Percentiles rank a stretch among this genome's conserved stretches.
Evolutionary conservation across 2,797 vertebrate species (phyloP).

Genomic region (Clarias platycephalus): DNA sequence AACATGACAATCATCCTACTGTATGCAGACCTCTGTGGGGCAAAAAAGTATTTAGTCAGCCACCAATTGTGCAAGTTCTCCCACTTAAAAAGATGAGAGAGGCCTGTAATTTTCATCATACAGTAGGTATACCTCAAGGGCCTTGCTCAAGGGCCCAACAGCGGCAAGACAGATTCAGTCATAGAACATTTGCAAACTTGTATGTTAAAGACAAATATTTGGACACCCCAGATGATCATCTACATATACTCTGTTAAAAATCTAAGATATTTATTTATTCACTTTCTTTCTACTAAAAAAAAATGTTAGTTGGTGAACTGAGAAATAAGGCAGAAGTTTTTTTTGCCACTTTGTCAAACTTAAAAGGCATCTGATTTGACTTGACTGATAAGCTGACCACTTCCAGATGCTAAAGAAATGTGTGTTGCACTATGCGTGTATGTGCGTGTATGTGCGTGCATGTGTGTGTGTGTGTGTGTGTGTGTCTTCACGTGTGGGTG

Average conservation of each 20-base stretch:
- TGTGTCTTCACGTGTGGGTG: not conserved
- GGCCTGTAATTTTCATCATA: too few species aligned
- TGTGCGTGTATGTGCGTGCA: not conserved
- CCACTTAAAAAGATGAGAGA: too few species aligned
- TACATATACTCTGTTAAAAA: not conserved
- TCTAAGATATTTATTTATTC: not conserved
- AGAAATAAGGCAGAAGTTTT: not conserved
- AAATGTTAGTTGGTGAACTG: not conserved
- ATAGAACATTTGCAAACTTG: not conserved
- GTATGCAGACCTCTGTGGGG: not conserved
- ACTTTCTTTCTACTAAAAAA: not conserved
- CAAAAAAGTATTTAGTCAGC: too few species aligned
- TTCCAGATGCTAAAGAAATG: not conserved
- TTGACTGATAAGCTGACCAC: not conserved
- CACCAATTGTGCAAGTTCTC: too few species aligned
- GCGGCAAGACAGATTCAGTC: too few species aligned
- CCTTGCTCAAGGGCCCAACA: too few species aligned
- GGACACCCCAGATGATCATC: not conserved
- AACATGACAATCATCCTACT: not conserved
- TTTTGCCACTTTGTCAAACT: not conserved
- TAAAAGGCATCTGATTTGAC: not conserved
- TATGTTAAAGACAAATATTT: not conserved
- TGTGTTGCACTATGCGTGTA: too few species aligned
- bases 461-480: not conserved
- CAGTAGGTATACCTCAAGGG: too few species aligned